These are phyloP conservation scores for Coelopa pilipes DNA, from an alignment of 2,888 invertebrate genomes.

Conservation along the genomic window DNA sequence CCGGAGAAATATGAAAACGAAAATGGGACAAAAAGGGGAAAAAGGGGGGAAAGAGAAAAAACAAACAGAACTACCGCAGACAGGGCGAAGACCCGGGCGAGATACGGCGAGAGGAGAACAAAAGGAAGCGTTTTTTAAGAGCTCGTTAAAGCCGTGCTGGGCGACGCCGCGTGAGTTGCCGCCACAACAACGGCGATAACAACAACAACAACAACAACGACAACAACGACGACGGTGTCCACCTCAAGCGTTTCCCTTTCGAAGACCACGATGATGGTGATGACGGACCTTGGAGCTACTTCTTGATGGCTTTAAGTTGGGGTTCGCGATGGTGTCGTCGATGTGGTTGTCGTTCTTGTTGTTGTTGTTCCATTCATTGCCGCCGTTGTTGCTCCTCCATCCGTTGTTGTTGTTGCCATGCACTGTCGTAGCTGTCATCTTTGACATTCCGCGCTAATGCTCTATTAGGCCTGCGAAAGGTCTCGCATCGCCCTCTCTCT, in stretches of 20 bases:
- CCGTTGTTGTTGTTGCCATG: not conserved
- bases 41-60: no score
- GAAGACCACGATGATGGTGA: not conserved
- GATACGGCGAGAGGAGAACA: no score
- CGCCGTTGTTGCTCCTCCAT: not conserved
- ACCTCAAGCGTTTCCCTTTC: not conserved
- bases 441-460: conserved; percentile 42
- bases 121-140: not conserved
- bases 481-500: no score
- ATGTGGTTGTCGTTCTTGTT: not conserved
- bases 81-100: no score
- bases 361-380: not conserved
- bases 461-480: conserved; percentile 1
- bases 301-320: no score
- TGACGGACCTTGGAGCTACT: no score
- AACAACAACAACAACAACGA: not conserved
- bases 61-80: no score
- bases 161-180: not conserved
- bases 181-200: not conserved
- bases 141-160: not conserved
- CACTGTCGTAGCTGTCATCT: conserved; percentile 39
- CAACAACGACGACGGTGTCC: not conserved
- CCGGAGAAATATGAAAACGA: no score
- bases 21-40: no score
- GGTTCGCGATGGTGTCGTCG: not conserved